phyloP scores from a whole-genome alignment of 2,113 vertebrate genomes.

The Sylvietta virens region DNA sequence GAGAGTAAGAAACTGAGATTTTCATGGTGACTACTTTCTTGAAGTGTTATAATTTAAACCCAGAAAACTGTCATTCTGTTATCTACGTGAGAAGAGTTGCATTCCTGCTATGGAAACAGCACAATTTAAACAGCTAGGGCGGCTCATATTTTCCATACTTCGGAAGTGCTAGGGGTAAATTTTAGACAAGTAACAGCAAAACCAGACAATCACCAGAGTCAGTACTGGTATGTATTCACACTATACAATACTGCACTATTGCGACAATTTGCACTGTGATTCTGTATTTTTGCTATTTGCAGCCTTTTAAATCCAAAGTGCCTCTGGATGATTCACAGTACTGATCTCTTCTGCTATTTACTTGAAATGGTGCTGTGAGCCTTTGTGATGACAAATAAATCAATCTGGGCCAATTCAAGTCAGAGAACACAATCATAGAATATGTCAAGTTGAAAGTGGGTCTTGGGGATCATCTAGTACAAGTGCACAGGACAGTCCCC shows the following conservation, averaged over 20 bases:
- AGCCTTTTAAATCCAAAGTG: background rate
- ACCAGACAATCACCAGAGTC: background rate
- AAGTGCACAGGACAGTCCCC: background rate
- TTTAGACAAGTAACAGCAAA: background rate
- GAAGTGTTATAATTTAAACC: background rate
- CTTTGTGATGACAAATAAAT: background rate
- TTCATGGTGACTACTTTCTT: background rate
- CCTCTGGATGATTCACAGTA: background rate
- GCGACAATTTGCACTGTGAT: background rate
- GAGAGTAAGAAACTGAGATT: background rate
- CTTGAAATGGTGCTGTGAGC: background rate
- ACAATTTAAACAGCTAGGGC: background rate
- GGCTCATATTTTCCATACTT: background rate
- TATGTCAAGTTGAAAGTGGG: background rate
- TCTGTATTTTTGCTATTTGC: background rate
- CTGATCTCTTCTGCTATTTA: background rate
- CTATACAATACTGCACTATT: background rate
- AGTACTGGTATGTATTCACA: background rate
- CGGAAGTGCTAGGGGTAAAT: background rate
- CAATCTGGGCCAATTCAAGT: background rate
- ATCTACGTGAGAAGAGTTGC: background rate
- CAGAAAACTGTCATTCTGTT: background rate
- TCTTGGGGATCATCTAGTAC: background rate
- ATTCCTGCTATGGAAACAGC: background rate
- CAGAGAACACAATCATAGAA: background rate